These are phyloP conservation scores for Acestrorhynchus altus DNA, from an alignment of 2,797 vertebrate genomes.

Conservation along the genomic window DNA sequence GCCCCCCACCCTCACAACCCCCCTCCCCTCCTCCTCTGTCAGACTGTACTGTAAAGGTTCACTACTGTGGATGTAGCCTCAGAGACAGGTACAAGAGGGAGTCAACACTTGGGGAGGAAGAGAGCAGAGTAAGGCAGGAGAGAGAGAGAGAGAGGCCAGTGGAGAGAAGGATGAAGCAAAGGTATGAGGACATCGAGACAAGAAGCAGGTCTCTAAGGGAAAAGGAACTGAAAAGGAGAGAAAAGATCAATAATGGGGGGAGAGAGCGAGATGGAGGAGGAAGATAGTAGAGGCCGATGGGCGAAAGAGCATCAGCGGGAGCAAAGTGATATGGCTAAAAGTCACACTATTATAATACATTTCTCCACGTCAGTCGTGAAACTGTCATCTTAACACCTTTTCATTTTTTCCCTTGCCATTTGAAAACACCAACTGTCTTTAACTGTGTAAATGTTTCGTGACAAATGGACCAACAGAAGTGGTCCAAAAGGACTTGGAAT, in stretches of 20 bases:
- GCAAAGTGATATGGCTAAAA: not conserved
- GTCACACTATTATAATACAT: not conserved
- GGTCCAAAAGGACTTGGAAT: no score
- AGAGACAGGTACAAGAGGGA: slow-evolving; percentile 17
- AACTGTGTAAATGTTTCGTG: no score
- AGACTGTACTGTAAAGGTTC: slow-evolving; percentile 33
- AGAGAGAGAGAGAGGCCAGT: slow-evolving; percentile 2
- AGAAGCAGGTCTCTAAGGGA: slow-evolving; percentile 11
- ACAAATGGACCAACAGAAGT: no score
- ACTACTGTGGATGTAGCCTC: slow-evolving; percentile 17
- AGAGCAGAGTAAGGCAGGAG: slow-evolving; percentile 9
- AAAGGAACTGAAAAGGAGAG: slow-evolving; percentile 7
- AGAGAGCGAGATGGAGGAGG: slow-evolving; percentile 2
- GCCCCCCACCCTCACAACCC: slow-evolving; percentile 13
- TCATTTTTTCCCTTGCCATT: not conserved
- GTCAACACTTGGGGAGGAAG: slow-evolving; percentile 6
- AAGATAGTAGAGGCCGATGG: not conserved
- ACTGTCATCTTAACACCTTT: no score
- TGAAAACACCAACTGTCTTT: no score
- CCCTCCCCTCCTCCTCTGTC: not conserved
- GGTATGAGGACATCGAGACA: not conserved
- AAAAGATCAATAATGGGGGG: slow-evolving; percentile 8
- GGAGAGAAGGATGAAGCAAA: slow-evolving; percentile 2
- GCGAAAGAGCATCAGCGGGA: no score
- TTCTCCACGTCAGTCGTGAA: no score